A percentile compares a stretch with the other conserved stretches of the same genome.
phyloP scores from a whole-genome alignment of 1,140 invertebrate genomes.

The Phocides pigmalion region DNA sequence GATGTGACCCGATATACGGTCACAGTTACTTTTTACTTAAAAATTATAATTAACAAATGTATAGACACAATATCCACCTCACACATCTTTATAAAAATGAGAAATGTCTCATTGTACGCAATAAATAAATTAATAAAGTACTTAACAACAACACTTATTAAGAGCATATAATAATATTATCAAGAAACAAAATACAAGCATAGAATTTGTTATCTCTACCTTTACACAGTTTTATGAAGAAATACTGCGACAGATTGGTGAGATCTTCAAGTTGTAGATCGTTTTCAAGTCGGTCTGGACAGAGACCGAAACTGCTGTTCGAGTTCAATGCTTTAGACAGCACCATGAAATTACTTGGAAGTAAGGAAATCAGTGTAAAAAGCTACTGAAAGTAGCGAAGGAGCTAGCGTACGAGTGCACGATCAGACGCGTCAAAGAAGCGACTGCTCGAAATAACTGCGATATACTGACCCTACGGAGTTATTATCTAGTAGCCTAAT shows the following conservation, averaged over 20 bases:
- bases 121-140: too few species aligned
- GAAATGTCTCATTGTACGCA: too few species aligned
- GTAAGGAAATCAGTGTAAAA: slow-evolving; percentile 33
- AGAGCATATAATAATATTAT: too few species aligned
- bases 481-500: slow-evolving; percentile 57
- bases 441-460: slow-evolving; percentile 70
- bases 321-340: slow-evolving; percentile 49
- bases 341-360: slow-evolving; percentile 71
- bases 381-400: slow-evolving; percentile 37
- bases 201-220: slow-evolving; percentile 42
- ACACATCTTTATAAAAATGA: too few species aligned
- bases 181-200: too few species aligned
- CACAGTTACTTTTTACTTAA: too few species aligned
- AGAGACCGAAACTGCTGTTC: slow-evolving; percentile 44
- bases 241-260: slow-evolving; percentile 23
- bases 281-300: slow-evolving; percentile 32
- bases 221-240: slow-evolving; percentile 66
- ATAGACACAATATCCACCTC: too few species aligned
- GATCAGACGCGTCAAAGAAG: slow-evolving; percentile 51
- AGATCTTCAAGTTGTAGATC: background rate
- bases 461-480: slow-evolving; percentile 55
- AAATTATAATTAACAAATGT: too few species aligned
- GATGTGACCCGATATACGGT: too few species aligned
- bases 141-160: too few species aligned
- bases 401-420: slow-evolving; percentile 34